Conservation (phyloP, 2,888 invertebrate genomes). For the Hemistola chrysoprasaria region DNA sequence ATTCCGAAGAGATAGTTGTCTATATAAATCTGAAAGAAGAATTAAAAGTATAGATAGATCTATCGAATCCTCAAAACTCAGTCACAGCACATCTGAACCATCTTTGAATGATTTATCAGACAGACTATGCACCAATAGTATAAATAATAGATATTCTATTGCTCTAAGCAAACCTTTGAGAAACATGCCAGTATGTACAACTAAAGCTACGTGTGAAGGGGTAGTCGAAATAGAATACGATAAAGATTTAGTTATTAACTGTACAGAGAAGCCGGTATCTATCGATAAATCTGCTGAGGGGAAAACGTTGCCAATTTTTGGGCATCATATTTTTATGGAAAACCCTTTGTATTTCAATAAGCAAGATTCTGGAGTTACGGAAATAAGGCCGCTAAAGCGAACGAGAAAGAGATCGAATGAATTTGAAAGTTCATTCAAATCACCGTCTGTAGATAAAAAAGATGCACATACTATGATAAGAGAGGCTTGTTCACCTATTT, state of each 20-base stretch:
- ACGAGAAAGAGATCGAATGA: conserved; percentile 73
- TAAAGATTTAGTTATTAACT: conserved; percentile 65
- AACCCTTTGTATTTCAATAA: conserved; percentile 78
- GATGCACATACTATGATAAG: conserved; percentile 65
- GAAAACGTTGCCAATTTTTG: conserved; percentile 75
- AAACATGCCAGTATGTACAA: conserved; percentile 59
- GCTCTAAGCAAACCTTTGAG: conserved; percentile 41
- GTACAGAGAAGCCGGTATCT: conserved; percentile 60
- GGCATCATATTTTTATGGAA: conserved; percentile 72
- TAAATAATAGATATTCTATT: conserved; percentile 55
- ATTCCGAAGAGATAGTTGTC: conserved; percentile 60
- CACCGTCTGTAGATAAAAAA: conserved; percentile 70
- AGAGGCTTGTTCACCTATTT: conserved; percentile 74
- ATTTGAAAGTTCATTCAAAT: conserved; percentile 73
- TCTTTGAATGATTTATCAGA: conserved; percentile 66
- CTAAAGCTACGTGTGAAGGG: conserved; percentile 70
- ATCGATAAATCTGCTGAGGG: conserved; percentile 52
- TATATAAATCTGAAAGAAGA: conserved; percentile 70
- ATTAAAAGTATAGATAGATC: conserved; percentile 51
- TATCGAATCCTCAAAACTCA: conserved; percentile 49
- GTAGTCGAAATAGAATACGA: conserved; percentile 83
- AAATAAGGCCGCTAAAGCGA: conserved; percentile 67
- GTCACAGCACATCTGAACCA: conserved; percentile 69
- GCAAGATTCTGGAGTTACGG: conserved; percentile 51
- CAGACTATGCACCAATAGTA: conserved; percentile 53